Percentiles rank a stretch among this genome's conserved stretches.
Evolutionary conservation across 2,888 invertebrate species (phyloP).

Genomic region (Agrotis exclamationis): DNA sequence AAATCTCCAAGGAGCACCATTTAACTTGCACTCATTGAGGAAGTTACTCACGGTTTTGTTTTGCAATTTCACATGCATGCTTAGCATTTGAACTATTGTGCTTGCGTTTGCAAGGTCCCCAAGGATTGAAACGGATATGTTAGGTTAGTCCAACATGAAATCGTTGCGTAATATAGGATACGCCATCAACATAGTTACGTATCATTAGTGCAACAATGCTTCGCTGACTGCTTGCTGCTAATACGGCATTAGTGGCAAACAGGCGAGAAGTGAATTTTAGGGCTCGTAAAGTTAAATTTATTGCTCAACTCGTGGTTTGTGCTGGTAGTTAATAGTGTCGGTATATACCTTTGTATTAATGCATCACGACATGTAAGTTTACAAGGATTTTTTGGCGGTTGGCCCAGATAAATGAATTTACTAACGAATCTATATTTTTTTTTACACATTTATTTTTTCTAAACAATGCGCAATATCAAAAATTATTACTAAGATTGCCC

Average conservation of each 20-base stretch:
- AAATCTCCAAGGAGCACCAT: constrained; percentile 74
- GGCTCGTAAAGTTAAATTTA: constrained; percentile 54
- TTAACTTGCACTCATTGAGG: constrained; percentile 77
- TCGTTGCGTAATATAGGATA: constrained; percentile 17
- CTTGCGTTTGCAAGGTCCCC: constrained; percentile 41
- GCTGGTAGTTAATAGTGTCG: constrained; percentile 14
- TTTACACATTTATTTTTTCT: neutral
- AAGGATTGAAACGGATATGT: constrained; percentile 30
- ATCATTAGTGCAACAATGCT: constrained; percentile 48
- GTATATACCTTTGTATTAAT: neutral
- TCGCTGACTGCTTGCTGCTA: constrained; percentile 38
- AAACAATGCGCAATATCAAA: too few species aligned
- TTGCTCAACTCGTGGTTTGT: constrained; percentile 34
- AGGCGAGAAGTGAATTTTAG: constrained; percentile 54
- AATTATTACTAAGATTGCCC: too few species aligned
- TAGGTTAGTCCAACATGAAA: constrained; percentile 2
- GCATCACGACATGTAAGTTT: constrained; percentile 3
- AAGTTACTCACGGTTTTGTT: constrained; percentile 77
- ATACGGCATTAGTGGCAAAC: constrained; percentile 49
- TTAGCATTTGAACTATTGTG: constrained; percentile 60
- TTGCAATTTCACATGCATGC: constrained; percentile 70
- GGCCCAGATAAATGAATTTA: neutral
- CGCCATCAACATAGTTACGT: constrained; percentile 30
- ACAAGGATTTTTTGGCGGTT: neutral
- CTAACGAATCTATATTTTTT: neutral